phyloP scores from a whole-genome alignment of 1,140 invertebrate genomes.

The Lycorma delicatula region DNA sequence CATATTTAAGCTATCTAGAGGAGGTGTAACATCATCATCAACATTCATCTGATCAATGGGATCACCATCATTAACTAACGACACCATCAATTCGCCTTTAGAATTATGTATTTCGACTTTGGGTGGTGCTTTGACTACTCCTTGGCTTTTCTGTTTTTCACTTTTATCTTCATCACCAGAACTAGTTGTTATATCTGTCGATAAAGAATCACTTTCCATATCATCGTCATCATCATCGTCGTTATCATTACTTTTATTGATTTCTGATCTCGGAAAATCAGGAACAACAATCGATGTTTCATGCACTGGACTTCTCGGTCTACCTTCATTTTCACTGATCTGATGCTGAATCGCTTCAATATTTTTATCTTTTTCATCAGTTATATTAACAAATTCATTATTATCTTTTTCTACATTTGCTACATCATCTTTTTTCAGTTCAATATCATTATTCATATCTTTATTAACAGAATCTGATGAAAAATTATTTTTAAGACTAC shows the following conservation, averaged over 20 bases:
- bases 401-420: not conserved
- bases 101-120: slow-evolving; percentile 57
- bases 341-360: not conserved
- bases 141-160: slow-evolving; percentile 31
- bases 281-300: slow-evolving; percentile 54
- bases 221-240: slow-evolving; percentile 42
- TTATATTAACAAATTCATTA: slow-evolving; percentile 11
- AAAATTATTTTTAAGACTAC: slow-evolving; percentile 25
- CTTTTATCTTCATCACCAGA: slow-evolving; percentile 34
- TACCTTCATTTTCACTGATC: slow-evolving; percentile 35
- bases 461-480: slow-evolving; percentile 7
- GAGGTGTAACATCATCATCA: not conserved
- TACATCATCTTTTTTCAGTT: too few relatives aligned
- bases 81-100: slow-evolving; percentile 51
- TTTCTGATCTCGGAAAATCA: slow-evolving; percentile 47
- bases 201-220: slow-evolving; percentile 53
- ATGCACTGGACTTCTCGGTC: slow-evolving; percentile 48
- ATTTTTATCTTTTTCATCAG: slow-evolving; percentile 9
- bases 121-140: slow-evolving; percentile 35
- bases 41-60: slow-evolving; percentile 4
- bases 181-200: slow-evolving; percentile 39
- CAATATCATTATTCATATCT: slow-evolving; percentile 6
- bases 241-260: slow-evolving; percentile 17
- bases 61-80: slow-evolving; percentile 43
- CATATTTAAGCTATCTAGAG: slow-evolving; percentile 21